phyloP scores from a whole-genome alignment of 2,113 vertebrate species.

The Ardeotis arabs region DNA sequence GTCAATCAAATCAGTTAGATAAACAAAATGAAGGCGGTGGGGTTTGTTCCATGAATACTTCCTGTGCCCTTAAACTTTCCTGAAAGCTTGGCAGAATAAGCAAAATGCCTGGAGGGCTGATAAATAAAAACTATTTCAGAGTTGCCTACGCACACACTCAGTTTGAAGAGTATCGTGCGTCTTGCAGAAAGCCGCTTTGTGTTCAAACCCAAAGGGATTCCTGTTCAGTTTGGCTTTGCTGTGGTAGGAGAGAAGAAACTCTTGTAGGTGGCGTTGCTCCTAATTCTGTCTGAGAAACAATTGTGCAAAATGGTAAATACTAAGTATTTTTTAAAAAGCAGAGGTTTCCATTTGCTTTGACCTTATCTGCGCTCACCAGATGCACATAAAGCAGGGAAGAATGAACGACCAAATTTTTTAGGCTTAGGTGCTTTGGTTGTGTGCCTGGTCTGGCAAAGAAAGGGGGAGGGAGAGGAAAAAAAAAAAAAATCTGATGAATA shows the following conservation, averaged over 20 bases:
- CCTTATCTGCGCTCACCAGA: neutral
- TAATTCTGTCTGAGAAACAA: accelerated
- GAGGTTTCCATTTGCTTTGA: neutral
- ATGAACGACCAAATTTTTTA: neutral
- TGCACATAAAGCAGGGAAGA: neutral
- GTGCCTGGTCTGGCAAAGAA: neutral
- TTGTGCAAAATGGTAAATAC: neutral
- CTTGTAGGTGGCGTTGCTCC: neutral
- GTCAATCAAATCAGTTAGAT: neutral
- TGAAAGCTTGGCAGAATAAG: neutral
- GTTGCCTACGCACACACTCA: accelerated
- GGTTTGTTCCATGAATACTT: neutral
- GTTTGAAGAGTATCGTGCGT: neutral
- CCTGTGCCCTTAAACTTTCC: neutral
- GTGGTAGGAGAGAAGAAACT: neutral
- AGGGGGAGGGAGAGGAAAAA: neutral
- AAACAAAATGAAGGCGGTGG: neutral
- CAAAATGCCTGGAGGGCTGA: neutral
- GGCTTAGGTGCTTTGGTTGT: neutral
- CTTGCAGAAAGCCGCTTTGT: neutral
- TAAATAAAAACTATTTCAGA: neutral
- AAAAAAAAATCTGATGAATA: neutral
- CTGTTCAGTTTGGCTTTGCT: neutral
- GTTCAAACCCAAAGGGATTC: neutral
- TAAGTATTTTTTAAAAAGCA: neutral